phyloP scores from a whole-genome alignment of 2,888 invertebrate species.

The Sycophila texana region DNA sequence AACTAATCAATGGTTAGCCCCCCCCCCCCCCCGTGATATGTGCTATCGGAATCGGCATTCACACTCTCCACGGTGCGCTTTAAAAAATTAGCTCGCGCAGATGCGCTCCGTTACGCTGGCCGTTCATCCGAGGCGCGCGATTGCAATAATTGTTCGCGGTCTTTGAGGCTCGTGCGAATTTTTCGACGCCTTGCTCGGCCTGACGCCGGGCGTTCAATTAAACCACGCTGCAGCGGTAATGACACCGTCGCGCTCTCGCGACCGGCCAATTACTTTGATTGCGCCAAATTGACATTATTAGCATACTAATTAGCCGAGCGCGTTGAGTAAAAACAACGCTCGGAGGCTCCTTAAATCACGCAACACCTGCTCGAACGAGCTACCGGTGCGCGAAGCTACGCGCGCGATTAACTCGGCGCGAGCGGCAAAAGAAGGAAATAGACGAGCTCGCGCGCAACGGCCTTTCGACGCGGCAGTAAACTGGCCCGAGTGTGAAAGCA shows the following conservation, averaged over 20 bases:
- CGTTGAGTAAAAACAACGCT: too few species aligned
- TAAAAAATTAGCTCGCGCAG: background rate
- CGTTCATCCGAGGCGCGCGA: too few species aligned
- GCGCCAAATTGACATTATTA: too few species aligned
- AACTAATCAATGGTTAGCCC: background rate
- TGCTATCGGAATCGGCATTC: slow-evolving; percentile 4
- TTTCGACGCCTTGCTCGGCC: too few species aligned
- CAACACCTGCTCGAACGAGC: background rate
- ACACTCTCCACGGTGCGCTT: background rate
- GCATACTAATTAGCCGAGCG: too few species aligned
- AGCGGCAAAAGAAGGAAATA: slow-evolving; percentile 6
- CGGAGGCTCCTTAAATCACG: slow-evolving; percentile 12
- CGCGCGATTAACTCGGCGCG: background rate
- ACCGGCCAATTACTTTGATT: too few species aligned
- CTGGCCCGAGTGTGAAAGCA: slow-evolving; percentile 4
- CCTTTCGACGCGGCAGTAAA: background rate
- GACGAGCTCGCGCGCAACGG: slow-evolving; percentile 3
- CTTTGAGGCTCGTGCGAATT: too few species aligned
- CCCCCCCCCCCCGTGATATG: background rate
- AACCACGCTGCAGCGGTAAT: too few species aligned
- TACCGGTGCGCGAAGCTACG: background rate
- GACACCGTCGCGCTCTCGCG: too few species aligned
- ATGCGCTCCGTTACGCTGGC: too few species aligned
- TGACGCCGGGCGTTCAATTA: too few species aligned
- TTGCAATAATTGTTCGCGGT: too few species aligned